Percentiles rank a stretch among this genome's conserved stretches.
Conservation (phyloP, 2,113 vertebrate genomes). For the Engystomops pustulosus region DNA sequence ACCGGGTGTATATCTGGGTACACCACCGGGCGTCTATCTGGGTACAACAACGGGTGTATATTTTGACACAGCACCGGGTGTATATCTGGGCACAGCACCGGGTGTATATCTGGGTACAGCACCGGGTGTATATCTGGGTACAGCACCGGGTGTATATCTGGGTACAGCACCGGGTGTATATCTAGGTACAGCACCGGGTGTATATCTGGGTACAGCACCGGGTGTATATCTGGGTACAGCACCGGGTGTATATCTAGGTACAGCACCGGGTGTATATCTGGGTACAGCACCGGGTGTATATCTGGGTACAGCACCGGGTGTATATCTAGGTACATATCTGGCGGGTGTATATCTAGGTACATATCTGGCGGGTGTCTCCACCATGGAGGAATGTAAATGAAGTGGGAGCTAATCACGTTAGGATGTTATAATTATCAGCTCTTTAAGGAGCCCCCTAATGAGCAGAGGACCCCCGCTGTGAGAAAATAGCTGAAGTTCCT, state of each 20-base stretch:
- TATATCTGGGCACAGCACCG: neutral
- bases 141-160: neutral
- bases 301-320: too few relatives aligned
- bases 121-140: neutral
- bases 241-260: neutral
- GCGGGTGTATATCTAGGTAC: neutral
- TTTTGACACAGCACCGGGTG: neutral
- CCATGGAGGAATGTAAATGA: slow-evolving; percentile 74
- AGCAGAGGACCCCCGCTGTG: slow-evolving; percentile 69
- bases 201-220: neutral
- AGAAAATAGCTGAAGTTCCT: slow-evolving; percentile 56
- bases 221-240: neutral
- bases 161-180: neutral
- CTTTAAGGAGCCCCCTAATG: slow-evolving; percentile 75
- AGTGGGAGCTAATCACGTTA: slow-evolving; percentile 76
- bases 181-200: neutral
- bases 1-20: neutral
- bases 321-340: too few relatives aligned
- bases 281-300: too few relatives aligned
- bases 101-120: neutral
- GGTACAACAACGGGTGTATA: too few relatives aligned
- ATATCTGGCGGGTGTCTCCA: slow-evolving; percentile 66
- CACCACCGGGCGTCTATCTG: neutral
- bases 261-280: too few relatives aligned
- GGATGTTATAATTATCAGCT: slow-evolving; percentile 79